Base-by-base conservation (phyloP, 2,888 invertebrate species). In the Pedicia rivosa region DNA sequence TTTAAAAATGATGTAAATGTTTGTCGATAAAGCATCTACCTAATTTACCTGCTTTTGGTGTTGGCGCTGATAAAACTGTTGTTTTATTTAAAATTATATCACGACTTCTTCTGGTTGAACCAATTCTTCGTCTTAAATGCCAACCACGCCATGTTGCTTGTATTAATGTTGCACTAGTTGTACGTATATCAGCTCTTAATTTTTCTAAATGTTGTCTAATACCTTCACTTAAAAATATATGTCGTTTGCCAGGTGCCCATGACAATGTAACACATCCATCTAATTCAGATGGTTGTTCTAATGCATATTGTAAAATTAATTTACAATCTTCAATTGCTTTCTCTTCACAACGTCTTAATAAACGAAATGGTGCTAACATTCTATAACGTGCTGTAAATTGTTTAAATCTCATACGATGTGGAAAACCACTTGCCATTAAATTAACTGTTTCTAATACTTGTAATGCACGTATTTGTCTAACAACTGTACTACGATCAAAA, bases 361-460 rank as follows among this genome's bases (percentile, higher is more conserved):
- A 69, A 43, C 74, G 72, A 54, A 83, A 83, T n/a, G 82, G 78
- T 37, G 82, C 86, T 48, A 91, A 64, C 53, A 87, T 71, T 46
- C 82, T 72, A 64, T 92, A 94, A 19, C 91, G 72, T 2, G 74
- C 70, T 55, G 81, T 81, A 63, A 92, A 92, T 25, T 86, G 86
- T 56, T 87, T 90, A 62, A 91, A 92, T 16, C 91, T 72, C 88
- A 92, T 87, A 48, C 90, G 72, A 59, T 94, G 92, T 17, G 92
- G 92, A 61, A 84, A 90, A 7, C 91, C 91, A 51, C 84, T 84
- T 10, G 90, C 88, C 91, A 92, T 92, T 42, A 94, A 65, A 59
- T 91, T 90, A 13, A 91, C 88, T 28, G 92, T 92, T 64, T 94
- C 92, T 36, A 92, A 64, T n/a, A 91, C 78, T 59, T 83, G 82